Evolutionary conservation across 2,113 vertebrate species (phyloP).

Genomic region (Sturnus vulgaris): DNA sequence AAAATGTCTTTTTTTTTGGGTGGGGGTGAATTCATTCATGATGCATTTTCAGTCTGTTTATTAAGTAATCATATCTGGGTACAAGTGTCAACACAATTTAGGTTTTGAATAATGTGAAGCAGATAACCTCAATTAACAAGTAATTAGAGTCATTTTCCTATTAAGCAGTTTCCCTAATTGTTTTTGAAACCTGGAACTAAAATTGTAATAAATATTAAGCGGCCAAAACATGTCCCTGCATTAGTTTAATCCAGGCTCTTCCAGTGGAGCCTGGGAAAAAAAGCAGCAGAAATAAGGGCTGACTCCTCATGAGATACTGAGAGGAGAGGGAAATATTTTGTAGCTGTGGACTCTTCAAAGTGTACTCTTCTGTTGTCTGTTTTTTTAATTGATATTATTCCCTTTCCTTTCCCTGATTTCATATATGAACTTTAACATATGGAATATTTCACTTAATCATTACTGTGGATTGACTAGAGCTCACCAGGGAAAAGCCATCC

Average conservation of each 20-base stretch:
- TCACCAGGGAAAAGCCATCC: neutral
- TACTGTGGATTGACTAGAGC: neutral
- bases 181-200: slow-evolving; percentile 71
- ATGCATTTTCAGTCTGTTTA: slow-evolving; percentile 60
- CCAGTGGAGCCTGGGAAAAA: neutral
- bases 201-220: slow-evolving; percentile 62
- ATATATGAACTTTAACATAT: neutral
- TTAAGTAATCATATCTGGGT: slow-evolving; percentile 65
- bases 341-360: neutral
- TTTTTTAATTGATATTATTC: neutral
- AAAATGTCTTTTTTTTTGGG: neutral
- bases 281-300: neutral
- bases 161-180: slow-evolving; percentile 65
- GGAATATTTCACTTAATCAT: neutral
- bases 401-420: neutral
- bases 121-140: slow-evolving; percentile 69
- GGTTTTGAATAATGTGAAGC: slow-evolving; percentile 64
- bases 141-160: slow-evolving; percentile 68
- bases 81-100: slow-evolving; percentile 66
- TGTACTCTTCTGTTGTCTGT: neutral
- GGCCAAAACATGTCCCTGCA: slow-evolving; percentile 35
- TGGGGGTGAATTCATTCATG: neutral
- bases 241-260: slow-evolving; percentile 1
- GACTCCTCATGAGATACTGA: too few species aligned
- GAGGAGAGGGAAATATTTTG: neutral